These are phyloP conservation scores for Macaria notata DNA, from an alignment of 2,888 invertebrate species.

Conservation along the genomic window DNA sequence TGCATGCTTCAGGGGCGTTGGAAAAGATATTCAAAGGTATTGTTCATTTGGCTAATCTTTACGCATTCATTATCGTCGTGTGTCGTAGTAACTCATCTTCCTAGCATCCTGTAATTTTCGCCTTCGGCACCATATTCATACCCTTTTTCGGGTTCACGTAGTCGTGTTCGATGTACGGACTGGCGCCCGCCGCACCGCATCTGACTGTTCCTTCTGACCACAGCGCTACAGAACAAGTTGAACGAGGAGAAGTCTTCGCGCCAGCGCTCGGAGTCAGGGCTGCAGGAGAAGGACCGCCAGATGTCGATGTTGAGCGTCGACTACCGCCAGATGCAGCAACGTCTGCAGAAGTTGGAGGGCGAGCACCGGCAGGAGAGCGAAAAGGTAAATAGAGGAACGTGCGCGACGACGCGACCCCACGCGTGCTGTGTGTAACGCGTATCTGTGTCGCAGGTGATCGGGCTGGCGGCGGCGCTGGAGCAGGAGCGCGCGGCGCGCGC, in stretches of 20 bases:
- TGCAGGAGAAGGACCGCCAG: constrained; percentile 96
- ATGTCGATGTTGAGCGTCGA: constrained; percentile 97
- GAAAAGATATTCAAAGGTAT: constrained; percentile 87
- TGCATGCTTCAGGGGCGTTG: constrained; percentile 85
- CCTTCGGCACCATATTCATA: neutral
- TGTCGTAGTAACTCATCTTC: constrained; percentile 24
- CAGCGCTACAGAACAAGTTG: constrained; percentile 94
- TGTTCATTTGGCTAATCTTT: constrained; percentile 69
- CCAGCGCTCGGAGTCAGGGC: constrained; percentile 92
- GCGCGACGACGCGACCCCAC: too few species aligned
- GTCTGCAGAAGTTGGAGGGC: constrained; percentile 94
- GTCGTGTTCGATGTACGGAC: neutral
- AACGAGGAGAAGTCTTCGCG: constrained; percentile 94
- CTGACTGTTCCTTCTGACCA: constrained; percentile 16
- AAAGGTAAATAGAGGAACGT: too few species aligned
- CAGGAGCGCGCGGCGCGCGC: constrained; percentile 95
- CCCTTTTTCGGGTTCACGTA: constrained; percentile 5
- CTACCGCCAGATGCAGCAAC: constrained; percentile 95
- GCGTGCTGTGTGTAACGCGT: constrained; percentile 1
- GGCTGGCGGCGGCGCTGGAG: constrained; percentile 92
- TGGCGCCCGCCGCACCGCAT: neutral
- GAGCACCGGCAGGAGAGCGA: constrained; percentile 94
- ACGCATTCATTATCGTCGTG: constrained; percentile 31
- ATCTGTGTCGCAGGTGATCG: constrained; percentile 80
- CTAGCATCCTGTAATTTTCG: constrained; percentile 1